Evolutionary conservation across 1,140 invertebrate species (phyloP), one percentile per base, ranked within the genome.

Genomic region (Aphelinus atriplicis): DNA sequence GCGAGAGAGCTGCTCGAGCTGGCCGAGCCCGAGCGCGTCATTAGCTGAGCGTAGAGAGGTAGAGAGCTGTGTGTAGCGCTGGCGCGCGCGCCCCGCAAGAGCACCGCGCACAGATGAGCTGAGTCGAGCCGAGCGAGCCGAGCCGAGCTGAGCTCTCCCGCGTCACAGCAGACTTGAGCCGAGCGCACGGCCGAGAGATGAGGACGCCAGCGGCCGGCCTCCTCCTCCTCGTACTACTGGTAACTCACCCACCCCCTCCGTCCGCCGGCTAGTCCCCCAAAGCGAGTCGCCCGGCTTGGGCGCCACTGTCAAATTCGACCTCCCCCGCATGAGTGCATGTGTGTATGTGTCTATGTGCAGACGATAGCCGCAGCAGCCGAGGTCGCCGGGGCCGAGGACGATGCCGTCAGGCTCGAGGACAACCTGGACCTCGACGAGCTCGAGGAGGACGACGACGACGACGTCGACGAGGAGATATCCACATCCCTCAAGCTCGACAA

Each of bases 401-500:
- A 26, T 2, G 45, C 46, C 4, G 51, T 51, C 3, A 42, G 2
- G 6, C n/a, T 47, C 47, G 80, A 85, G 3, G 81, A 84, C 64
- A 75, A 77, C 51, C 71, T 76, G 2, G 77, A 76, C 1, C 79
- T 80, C 84, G 63, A 26, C 26, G 26, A 87, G 84, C 69, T 85
- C 88, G 0, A 84, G 88, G n/a, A 77, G 26, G 69, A 80, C 78
- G 47, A 85, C 79, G 64, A 89, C 85, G 77, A 81, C 7, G 77
- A 76, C 5, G 89, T 45, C 80, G 57, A 79, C 80, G 50, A 83
- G 80, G 63, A 87, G 85, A 77, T 78, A 26, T 76, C 58, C 3
- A 68, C 56, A 0, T 68, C 65, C 6, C 7, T 63, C 7, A 68
- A 43, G 26, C 1, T 74, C 42, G 51, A 68, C 3, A 74, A 68